phyloP scores from a whole-genome alignment of 2,797 vertebrate genomes.

The Apogon hyalosoma region DNA sequence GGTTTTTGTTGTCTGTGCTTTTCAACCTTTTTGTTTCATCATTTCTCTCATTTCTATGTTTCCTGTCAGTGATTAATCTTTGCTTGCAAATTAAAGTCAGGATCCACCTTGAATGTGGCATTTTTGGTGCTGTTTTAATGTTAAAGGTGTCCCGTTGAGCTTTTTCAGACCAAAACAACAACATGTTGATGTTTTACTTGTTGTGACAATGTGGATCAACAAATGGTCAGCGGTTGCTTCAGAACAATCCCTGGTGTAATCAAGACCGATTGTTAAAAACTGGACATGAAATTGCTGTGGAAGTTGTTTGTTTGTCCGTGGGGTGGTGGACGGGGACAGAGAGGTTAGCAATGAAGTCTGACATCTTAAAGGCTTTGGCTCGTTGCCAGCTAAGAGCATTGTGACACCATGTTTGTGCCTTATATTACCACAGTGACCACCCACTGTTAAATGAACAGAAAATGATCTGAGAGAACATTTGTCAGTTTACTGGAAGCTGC shows the following conservation, averaged over 20 bases:
- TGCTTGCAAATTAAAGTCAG: neutral
- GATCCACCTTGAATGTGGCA: neutral
- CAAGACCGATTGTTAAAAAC: conserved; percentile 23
- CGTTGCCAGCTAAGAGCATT: conserved; percentile 34
- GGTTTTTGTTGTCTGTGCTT: neutral
- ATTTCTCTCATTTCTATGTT: neutral
- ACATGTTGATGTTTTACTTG: conserved; percentile 11
- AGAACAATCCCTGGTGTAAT: conserved; percentile 13
- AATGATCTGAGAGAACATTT: conserved; percentile 63
- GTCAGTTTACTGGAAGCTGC: conserved; percentile 72
- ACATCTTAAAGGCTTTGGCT: conserved; percentile 32
- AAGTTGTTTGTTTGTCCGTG: conserved; percentile 1
- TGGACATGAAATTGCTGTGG: conserved; percentile 1
- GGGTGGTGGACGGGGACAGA: neutral
- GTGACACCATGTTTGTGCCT: conserved; percentile 51
- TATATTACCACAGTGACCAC: conserved; percentile 52
- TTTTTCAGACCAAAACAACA: conserved; percentile 12
- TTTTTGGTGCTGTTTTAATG: neutral
- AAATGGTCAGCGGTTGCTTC: conserved; percentile 27
- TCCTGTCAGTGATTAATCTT: neutral
- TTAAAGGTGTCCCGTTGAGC: neutral
- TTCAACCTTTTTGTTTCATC: neutral
- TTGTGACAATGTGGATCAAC: conserved; percentile 39
- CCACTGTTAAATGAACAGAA: conserved; percentile 55
- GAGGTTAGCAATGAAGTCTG: conserved; percentile 29